Conservation (phyloP, 2,113 vertebrate genomes). For the Anser cygnoides region DNA sequence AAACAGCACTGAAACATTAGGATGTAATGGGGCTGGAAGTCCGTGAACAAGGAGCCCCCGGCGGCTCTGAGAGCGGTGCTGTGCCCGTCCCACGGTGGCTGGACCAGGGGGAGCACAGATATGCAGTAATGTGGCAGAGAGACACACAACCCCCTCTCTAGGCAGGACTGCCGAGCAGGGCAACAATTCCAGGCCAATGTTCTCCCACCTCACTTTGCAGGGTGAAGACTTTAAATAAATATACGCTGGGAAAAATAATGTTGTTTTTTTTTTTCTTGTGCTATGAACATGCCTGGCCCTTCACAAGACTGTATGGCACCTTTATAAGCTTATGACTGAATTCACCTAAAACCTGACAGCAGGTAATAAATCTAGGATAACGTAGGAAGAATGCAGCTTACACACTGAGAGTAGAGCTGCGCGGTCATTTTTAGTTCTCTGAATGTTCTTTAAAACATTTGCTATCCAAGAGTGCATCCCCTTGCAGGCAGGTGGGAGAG, state of each 20-base stretch:
- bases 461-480: not conserved
- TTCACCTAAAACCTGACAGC: not conserved
- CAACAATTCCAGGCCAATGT: not conserved
- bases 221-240: not conserved
- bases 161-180: not conserved
- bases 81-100: not conserved
- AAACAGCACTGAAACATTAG: not conserved
- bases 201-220: not conserved
- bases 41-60: not conserved
- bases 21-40: not conserved
- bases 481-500: not conserved
- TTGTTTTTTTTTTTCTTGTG: not conserved
- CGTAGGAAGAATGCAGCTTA: not conserved
- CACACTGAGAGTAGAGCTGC: not conserved
- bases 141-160: not conserved
- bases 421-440: not conserved
- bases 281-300: not conserved
- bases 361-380: not conserved
- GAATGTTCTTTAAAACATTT: slow-evolving; percentile 5
- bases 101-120: not conserved
- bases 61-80: not conserved
- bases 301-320: not conserved
- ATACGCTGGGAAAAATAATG: not conserved
- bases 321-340: not conserved
- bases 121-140: not conserved